Conservation (phyloP, 2,888 invertebrate species). For the Diplazon laetatorius region DNA sequence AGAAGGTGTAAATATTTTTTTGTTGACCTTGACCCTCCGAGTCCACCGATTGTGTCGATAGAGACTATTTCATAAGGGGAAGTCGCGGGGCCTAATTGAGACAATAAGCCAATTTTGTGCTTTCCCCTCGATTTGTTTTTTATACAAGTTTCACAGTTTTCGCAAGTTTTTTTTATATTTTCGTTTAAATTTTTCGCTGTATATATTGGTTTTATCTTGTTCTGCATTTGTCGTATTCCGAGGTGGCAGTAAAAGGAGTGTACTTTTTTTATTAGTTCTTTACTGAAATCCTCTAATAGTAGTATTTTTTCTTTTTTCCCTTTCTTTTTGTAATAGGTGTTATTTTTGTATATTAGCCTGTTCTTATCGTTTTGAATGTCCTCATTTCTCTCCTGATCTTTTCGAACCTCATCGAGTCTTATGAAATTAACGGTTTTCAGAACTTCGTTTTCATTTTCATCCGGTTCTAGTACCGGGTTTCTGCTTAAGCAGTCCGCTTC, state of each 20-base stretch:
- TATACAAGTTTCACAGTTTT: constrained; percentile 67
- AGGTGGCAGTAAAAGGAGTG: constrained; percentile 60
- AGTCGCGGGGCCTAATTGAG: constrained; percentile 3
- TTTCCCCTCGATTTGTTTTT: constrained; percentile 71
- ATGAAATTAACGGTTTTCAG: too few relatives aligned
- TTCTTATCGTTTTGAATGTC: constrained; percentile 7
- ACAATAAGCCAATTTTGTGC: neutral
- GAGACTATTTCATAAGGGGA: constrained; percentile 6
- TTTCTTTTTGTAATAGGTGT: constrained; percentile 55
- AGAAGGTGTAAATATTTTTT: constrained; percentile 7
- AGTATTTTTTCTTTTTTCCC: constrained; percentile 55
- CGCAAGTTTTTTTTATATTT: constrained; percentile 56
- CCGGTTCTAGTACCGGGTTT: too few relatives aligned
- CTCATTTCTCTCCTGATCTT: too few relatives aligned
- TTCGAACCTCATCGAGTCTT: too few relatives aligned
- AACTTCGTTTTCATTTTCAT: too few relatives aligned
- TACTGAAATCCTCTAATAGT: constrained; percentile 56
- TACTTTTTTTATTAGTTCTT: constrained; percentile 56
- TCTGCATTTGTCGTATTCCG: constrained; percentile 63
- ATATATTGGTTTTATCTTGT: constrained; percentile 58
- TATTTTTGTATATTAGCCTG: constrained; percentile 50
- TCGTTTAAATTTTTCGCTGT: constrained; percentile 58
- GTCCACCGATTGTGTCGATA: constrained; percentile 2
- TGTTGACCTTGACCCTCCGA: constrained; percentile 2
- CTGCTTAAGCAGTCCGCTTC: too few relatives aligned